Evolutionary conservation across 2,888 invertebrate genomes (phyloP), one percentile per base, ranked within the genome.

Genomic region (Atethmia centrago): DNA sequence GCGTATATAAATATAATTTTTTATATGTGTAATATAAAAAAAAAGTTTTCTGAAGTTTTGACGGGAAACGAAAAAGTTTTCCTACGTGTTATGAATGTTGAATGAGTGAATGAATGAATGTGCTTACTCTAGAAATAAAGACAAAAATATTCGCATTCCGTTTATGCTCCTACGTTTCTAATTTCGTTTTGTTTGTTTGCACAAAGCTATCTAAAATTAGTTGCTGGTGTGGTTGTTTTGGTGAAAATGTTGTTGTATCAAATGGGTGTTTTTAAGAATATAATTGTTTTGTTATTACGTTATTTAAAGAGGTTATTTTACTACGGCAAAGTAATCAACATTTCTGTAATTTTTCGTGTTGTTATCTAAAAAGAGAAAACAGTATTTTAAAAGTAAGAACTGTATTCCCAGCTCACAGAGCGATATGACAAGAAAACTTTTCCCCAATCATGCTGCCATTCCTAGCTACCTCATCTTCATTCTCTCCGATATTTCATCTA

Each of bases 21-120:
- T 67, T 62, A 55, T 31, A 40, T 69, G 31, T 59, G 45, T 65
- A 71, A 70, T 72, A 71, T 59, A 77, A 72, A 71, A 82, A 74
- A 74, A 75, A 83, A 77, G 53, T 67, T 63, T 36, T 36, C 19
- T 9, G 64, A 79, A 80, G 69, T 87, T 85, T 74, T 55, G 71
- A 80, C 70, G 77, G 74, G 59, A 77, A 86, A 79, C 74, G 79
- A 80, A 85, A 85, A 86, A 86, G 76, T 85, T 86, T 68, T 66
- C 40, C 36, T 71, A 76, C 83, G 77, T 80, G 78, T 69, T 80
- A 74, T 85, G 86, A 87, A 86, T 85, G 66, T 73, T 59, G 66
- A 79, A 82, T 83, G 70, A 61, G 40, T 49, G 59, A 80, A 73
- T 75, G 77, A 83, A 79, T 75, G 78, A 75, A 80, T 74, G 49